These are phyloP conservation scores for Pristionchus exspectatus DNA, from an alignment of 2,888 invertebrate species.

Conservation along the genomic window DNA sequence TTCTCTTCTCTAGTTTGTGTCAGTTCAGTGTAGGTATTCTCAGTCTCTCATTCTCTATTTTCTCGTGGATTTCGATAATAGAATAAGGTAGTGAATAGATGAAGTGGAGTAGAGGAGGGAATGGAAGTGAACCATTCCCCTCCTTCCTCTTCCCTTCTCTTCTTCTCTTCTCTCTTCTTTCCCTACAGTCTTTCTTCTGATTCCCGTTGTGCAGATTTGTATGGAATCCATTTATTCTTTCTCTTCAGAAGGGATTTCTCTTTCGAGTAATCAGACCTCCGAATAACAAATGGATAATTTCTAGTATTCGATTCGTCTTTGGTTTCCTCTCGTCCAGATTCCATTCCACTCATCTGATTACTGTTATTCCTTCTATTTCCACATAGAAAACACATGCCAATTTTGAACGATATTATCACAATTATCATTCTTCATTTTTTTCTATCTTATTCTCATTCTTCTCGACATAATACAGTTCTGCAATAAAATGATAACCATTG, in stretches of 20 bases:
- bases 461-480: not conserved
- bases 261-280: not conserved
- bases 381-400: not conserved
- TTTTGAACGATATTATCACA: not conserved
- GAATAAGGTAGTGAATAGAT: constrained; percentile 39
- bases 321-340: not conserved
- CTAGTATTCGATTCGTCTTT: constrained; percentile 14
- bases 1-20: not conserved
- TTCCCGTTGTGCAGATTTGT: not conserved
- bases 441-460: not conserved
- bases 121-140: constrained; percentile 20
- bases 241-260: not conserved
- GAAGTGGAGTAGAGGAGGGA: not conserved
- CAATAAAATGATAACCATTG: too few species aligned
- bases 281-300: constrained; percentile 2
- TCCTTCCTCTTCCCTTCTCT: not conserved
- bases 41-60: not conserved
- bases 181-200: not conserved
- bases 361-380: constrained; percentile 8
- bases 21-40: not conserved
- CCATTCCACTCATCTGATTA: constrained; percentile 4
- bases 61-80: constrained; percentile 26
- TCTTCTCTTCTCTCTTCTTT: not conserved
- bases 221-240: not conserved
- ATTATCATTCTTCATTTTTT: not conserved